These are phyloP conservation scores for Mayetiola destructor DNA, from an alignment of 2,888 invertebrate species.

Conservation along the genomic window DNA sequence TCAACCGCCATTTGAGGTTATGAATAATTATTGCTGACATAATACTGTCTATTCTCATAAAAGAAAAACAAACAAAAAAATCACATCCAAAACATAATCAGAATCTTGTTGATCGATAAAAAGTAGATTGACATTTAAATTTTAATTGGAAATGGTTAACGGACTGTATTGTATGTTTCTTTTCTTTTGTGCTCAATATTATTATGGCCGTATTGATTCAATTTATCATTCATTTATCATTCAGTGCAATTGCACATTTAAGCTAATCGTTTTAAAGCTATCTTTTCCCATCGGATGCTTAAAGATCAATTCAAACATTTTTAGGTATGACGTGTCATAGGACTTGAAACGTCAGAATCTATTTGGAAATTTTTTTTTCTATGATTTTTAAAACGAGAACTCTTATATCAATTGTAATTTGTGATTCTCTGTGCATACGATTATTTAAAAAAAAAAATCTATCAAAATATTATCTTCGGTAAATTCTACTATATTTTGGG, in stretches of 20 bases:
- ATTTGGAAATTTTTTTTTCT: too few species aligned
- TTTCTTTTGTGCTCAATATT: neutral
- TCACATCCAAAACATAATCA: neutral
- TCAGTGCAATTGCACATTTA: neutral
- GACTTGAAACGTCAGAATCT: too few species aligned
- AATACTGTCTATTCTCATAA: neutral
- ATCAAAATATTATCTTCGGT: too few species aligned
- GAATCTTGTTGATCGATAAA: constrained; percentile 11
- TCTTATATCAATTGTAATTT: too few species aligned
- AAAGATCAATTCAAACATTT: too few species aligned
- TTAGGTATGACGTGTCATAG: too few species aligned
- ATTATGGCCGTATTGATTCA: neutral
- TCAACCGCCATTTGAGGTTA: constrained; percentile 11
- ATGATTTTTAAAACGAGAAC: too few species aligned
- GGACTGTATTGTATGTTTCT: neutral
- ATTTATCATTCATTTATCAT: neutral
- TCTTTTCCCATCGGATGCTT: too few species aligned
- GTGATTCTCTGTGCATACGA: too few species aligned
- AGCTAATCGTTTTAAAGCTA: too few species aligned
- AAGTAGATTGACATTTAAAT: constrained; percentile 8
- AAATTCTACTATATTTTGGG: neutral
- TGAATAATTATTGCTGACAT: constrained; percentile 11
- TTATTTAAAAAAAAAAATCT: too few species aligned
- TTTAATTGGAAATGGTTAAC: constrained; percentile 7
- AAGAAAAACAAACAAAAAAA: neutral